These are phyloP conservation scores for Cepphus grylle DNA, from an alignment of 2,113 vertebrate species.

Conservation along the genomic window DNA sequence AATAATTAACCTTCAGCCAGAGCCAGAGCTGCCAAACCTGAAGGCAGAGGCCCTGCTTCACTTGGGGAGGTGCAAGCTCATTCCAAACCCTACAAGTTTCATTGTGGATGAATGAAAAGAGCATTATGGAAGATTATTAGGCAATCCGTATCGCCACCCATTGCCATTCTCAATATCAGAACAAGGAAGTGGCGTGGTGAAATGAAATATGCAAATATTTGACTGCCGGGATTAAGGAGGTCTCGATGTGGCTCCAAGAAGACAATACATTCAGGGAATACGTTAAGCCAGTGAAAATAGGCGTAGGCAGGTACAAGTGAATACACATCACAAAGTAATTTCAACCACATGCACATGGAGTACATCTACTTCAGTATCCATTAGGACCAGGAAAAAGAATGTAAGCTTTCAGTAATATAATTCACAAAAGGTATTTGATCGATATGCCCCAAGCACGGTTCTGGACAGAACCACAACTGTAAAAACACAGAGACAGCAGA, in stretches of 20 bases:
- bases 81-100: not conserved
- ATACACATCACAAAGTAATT: not conserved
- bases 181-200: not conserved
- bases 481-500: not conserved
- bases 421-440: not conserved
- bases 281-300: not conserved
- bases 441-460: not conserved
- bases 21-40: not conserved
- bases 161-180: not conserved
- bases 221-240: not conserved
- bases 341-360: accelerated
- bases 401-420: not conserved
- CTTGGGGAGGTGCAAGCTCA: not conserved
- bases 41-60: not conserved
- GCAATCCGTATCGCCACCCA: not conserved
- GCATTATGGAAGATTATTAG: not conserved
- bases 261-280: not conserved
- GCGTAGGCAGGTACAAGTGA: not conserved
- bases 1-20: not conserved
- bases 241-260: not conserved
- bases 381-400: not conserved
- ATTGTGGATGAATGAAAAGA: not conserved
- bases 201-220: not conserved
- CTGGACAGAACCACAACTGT: not conserved
- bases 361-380: not conserved